These are phyloP conservation scores for Callipepla squamata DNA, from an alignment of 2,113 vertebrate genomes.

Conservation along the genomic window DNA sequence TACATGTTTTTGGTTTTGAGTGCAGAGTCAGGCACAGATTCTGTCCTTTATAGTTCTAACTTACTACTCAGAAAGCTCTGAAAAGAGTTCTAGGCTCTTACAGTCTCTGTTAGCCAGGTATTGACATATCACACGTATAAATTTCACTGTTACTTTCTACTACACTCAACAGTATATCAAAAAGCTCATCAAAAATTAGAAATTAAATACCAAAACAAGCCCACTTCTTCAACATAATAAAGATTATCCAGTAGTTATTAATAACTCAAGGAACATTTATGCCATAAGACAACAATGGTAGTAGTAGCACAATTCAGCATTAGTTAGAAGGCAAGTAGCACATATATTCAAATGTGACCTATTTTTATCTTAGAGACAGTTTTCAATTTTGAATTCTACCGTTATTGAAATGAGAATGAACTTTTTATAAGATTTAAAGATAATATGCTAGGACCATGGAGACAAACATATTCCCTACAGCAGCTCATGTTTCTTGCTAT, in stretches of 20 bases:
- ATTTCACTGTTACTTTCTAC: neutral
- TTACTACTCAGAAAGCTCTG: neutral
- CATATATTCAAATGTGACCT: constrained; percentile 56
- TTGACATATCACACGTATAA: neutral
- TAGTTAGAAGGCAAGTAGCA: neutral
- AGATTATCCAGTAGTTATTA: neutral
- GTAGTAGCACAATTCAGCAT: constrained; percentile 9
- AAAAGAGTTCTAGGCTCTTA: neutral
- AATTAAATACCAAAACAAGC: neutral
- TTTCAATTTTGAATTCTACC: constrained; percentile 32
- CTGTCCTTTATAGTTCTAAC: neutral
- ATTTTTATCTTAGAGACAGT: constrained; percentile 49
- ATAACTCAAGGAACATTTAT: constrained; percentile 20
- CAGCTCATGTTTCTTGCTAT: neutral
- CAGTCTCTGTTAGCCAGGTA: neutral
- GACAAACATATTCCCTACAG: neutral
- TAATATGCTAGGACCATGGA: neutral
- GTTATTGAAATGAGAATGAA: constrained; percentile 32
- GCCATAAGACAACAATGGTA: neutral
- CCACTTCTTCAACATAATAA: neutral
- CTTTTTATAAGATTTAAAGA: constrained; percentile 25
- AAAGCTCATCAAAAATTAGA: constrained; percentile 11
- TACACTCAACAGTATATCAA: neutral
- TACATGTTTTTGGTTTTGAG: neutral
- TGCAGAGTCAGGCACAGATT: neutral